Percentiles rank a stretch among this genome's conserved stretches.
phyloP scores from a whole-genome alignment of 2,888 invertebrate species.

The Anaspis maculata region DNA sequence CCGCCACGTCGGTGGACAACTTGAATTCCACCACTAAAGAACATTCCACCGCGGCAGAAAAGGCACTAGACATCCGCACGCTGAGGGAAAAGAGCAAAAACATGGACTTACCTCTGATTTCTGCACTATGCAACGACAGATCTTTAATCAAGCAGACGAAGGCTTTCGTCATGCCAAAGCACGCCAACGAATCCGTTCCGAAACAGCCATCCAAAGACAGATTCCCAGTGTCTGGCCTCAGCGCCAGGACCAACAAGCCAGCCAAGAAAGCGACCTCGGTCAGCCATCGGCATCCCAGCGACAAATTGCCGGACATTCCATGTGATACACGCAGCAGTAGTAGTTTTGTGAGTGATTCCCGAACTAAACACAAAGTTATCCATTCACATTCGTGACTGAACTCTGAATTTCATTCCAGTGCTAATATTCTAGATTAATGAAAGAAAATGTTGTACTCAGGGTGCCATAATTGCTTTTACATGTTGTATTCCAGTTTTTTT shows the following conservation, averaged over 20 bases:
- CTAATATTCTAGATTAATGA: slow-evolving; percentile 17
- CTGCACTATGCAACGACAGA: slow-evolving; percentile 87
- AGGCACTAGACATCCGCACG: slow-evolving; percentile 73
- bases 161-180: slow-evolving; percentile 73
- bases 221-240: slow-evolving; percentile 59
- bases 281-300: slow-evolving; percentile 67
- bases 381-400: slow-evolving; percentile 36
- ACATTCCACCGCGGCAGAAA: slow-evolving; percentile 17
- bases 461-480: slow-evolving; percentile 45
- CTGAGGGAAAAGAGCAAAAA: slow-evolving; percentile 83
- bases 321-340: slow-evolving; percentile 61
- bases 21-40: neutral
- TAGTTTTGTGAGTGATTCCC: slow-evolving; percentile 53
- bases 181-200: slow-evolving; percentile 42
- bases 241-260: slow-evolving; percentile 50
- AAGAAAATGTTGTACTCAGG: slow-evolving; percentile 38
- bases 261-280: slow-evolving; percentile 48
- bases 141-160: slow-evolving; percentile 83
- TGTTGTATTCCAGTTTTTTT: too few relatives aligned
- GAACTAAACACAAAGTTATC: slow-evolving; percentile 40
- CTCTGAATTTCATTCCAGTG: slow-evolving; percentile 31
- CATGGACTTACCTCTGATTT: slow-evolving; percentile 83
- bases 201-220: slow-evolving; percentile 33
- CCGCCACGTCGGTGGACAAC: neutral
- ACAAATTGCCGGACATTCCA: slow-evolving; percentile 63